Base-by-base conservation (phyloP, 2,797 vertebrate species). In the Hirundo rustica region DNA sequence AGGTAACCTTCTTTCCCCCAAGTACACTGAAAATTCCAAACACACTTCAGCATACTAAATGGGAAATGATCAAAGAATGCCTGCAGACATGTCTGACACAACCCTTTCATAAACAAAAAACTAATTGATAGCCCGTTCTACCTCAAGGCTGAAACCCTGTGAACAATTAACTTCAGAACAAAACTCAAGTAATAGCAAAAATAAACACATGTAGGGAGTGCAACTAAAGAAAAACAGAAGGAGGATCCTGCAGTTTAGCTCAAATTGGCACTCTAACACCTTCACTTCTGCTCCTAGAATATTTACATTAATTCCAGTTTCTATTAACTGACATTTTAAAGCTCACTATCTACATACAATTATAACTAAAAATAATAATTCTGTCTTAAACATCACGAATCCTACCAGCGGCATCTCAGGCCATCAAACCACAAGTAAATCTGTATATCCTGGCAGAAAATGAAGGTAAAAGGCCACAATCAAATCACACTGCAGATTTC, bases 141-240 rank as follows among this genome's bases (percentile, higher is more conserved):
- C 80, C 80, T 51, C 76, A 78, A 88, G 71, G 66, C n/a, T 93
- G 78, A 73, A 73, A 80, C 23, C 18, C 32, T 83, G 44, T 36
- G 42, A 92, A 93, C 65, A 82, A 88, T 44, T 88, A 93, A 91
- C 38, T 65, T 55, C 66, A 85, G 95, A 92, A 81, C 16, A 88
- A 79, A 16, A 50, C 34, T 27, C 78, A 85, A 48, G 27, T 26
- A 75, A 81, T 1, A 51, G 30, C 74, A 89, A 86, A 82, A 87
- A 70, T 42, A 88, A 90, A 71, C 5, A 12, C 57, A 64, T 4
- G 14, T 6, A 87, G n/a, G 29, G 83, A 86, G 17, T 9, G 1
- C 22, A 89, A 38, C 47, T 36, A 42, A 87, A 80, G 2, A 25
- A 53, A 93, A 85, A 77, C 5, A 75, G 14, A 50, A 70, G 26